Conservation (phyloP, 2,888 invertebrate species). For the Drosophila longiperda region DNA sequence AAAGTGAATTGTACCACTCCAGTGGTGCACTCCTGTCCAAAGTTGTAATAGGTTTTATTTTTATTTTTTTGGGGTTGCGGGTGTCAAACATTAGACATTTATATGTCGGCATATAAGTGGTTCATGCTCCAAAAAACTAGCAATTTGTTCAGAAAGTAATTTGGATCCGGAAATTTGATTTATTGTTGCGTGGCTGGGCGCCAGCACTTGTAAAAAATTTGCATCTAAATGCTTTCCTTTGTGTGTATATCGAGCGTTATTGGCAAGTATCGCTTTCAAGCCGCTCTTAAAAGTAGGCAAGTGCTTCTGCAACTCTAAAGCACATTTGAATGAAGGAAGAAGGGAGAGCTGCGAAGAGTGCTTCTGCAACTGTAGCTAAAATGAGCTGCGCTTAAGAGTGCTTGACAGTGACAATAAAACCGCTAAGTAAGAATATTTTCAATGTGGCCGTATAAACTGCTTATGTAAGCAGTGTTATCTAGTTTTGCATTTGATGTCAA, state of each 20-base stretch:
- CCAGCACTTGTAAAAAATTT: background rate
- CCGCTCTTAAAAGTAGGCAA: background rate
- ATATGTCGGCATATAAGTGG: conserved; percentile 68
- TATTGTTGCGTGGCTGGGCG: conserved; percentile 20
- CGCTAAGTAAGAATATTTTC: background rate
- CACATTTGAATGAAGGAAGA: background rate
- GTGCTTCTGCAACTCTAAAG: background rate
- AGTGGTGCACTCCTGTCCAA: conserved; percentile 41
- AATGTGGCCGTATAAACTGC: background rate
- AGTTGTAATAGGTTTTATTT: conserved; percentile 46
- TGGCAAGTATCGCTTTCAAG: conserved; percentile 3
- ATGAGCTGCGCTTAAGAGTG: background rate
- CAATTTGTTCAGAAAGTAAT: conserved; percentile 49
- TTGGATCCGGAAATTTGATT: conserved; percentile 51
- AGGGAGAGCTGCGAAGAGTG: background rate
- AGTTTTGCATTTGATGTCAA: conserved; percentile 6
- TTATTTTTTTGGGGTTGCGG: background rate
- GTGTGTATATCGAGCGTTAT: background rate
- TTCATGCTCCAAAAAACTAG: conserved; percentile 21
- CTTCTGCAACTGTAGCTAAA: background rate
- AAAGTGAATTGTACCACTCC: conserved; percentile 8
- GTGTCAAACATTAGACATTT: conserved; percentile 30
- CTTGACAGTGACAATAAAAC: background rate
- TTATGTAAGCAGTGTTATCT: background rate
- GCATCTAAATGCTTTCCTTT: background rate